Base-by-base conservation (phyloP, 2,888 invertebrate species). In the Coecobrya sp. region DNA sequence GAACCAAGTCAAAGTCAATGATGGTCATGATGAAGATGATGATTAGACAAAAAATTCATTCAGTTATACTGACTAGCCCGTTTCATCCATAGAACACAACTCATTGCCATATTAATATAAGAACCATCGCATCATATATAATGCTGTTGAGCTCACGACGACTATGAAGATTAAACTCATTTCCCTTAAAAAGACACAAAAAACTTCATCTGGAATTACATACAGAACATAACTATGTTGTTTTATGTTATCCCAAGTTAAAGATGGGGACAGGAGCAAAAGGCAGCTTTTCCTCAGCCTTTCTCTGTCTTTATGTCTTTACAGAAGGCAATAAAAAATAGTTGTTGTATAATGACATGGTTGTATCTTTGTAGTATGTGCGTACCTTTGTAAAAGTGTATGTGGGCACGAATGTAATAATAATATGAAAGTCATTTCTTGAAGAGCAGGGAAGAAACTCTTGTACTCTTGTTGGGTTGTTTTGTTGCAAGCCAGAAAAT, bases 291-390 rank as follows among this genome's bases (percentile, higher is more conserved):
- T 52, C 55, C 45, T 79, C 79, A 30, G 27, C 55, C 55, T 79
- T 8, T 30, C 59, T 86, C 52, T 59, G 73, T 55, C 86, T 86
- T 86, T 55, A 68, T 68, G 30, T 68, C 27, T 79, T 79, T 52
- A 52, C 27, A 76, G 65, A 65, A 30, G 79, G 88, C 16, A 88
- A 88, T 88, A 88, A 88, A 88, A 73, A 89, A 82, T 81, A 68
- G 79, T 87, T 79, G 88, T 82, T 89, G 89, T 89, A 82, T 82
- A 82, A 89, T 89, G 45, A 76, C 36, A 73, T 76, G 62, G 27
- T 55, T 76, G 70, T 62, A 55, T 52, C 49, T 79, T 11, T 81
- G 19, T 22, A 27, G 52, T 30, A 30, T 49, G 25, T 27, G 7
- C 19, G n/a, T 42, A 22, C 19, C 36, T 68, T 68, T 68, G 70